phyloP scores from a whole-genome alignment of 2,113 vertebrate genomes.

The Nasalis larvatus region DNA sequence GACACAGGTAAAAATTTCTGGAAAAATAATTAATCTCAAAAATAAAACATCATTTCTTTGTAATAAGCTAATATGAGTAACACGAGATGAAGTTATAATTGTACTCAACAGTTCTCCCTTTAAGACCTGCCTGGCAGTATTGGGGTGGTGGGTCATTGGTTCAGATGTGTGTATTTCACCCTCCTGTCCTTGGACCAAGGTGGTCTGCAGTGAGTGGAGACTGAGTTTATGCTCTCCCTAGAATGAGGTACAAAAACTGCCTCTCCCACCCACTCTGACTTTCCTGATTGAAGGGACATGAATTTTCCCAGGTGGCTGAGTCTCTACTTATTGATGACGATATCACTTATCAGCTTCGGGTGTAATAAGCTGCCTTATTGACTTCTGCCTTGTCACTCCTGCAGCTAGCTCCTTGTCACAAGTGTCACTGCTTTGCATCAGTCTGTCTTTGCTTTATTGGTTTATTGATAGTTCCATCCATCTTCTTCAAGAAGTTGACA shows the following conservation, averaged over 20 bases:
- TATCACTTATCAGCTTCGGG: slow-evolving; percentile 73
- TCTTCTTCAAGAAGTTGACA: slow-evolving; percentile 79
- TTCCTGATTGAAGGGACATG: slow-evolving; percentile 33
- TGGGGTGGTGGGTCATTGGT: neutral
- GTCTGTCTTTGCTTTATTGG: slow-evolving; percentile 73
- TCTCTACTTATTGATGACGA: slow-evolving; percentile 61
- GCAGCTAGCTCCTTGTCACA: slow-evolving; percentile 65
- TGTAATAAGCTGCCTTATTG: slow-evolving; percentile 71
- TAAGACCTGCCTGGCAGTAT: neutral
- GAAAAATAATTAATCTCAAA: neutral
- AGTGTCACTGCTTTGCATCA: slow-evolving; percentile 63
- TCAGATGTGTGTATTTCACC: neutral
- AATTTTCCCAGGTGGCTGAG: slow-evolving; percentile 45
- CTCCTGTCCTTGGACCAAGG: neutral
- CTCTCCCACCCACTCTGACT: neutral
- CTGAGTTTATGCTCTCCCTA: neutral
- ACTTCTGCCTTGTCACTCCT: slow-evolving; percentile 65
- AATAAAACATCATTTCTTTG: neutral
- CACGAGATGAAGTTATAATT: neutral
- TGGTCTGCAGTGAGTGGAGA: neutral
- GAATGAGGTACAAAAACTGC: no score
- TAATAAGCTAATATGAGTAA: neutral
- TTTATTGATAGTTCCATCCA: slow-evolving; percentile 80
- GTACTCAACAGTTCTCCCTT: neutral
- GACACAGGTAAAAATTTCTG: neutral